Evolutionary conservation across 2,888 invertebrate genomes (phyloP).

Genomic region (Bombylius major): DNA sequence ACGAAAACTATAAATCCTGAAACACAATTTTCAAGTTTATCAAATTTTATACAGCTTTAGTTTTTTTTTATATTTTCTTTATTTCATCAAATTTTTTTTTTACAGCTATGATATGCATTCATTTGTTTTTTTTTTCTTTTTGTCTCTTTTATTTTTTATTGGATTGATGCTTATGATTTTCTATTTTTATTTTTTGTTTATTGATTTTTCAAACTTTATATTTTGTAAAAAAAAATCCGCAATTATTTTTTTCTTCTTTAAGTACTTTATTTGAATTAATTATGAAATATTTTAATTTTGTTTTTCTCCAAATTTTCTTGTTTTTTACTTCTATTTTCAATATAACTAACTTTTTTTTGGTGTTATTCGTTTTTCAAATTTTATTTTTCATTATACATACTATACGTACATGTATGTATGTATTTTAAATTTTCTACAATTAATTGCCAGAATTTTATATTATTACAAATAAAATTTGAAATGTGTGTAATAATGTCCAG

Average conservation of each 20-base stretch:
- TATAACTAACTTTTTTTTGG: too few species aligned
- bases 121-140: constrained; percentile 24
- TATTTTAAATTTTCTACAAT: too few species aligned
- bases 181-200: constrained; percentile 1
- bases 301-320: neutral
- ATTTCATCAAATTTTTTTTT: constrained; percentile 70
- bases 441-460: too few species aligned
- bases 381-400: too few species aligned
- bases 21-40: too few species aligned
- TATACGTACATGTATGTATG: too few species aligned
- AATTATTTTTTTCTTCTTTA: constrained; percentile 2
- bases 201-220: neutral
- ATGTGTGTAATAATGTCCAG: too few species aligned
- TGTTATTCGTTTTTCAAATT: too few species aligned
- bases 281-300: constrained; percentile 1
- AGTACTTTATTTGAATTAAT: constrained; percentile 8
- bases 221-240: neutral
- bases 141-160: constrained; percentile 10
- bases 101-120: constrained; percentile 89
- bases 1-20: too few species aligned
- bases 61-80: constrained; percentile 36
- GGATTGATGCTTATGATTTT: constrained; percentile 11
- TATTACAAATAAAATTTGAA: too few species aligned
- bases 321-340: too few species aligned
- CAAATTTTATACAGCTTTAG: neutral